Evolutionary conservation across 1,140 invertebrate genomes (phyloP).

Genomic region (Lucilia cuprina): DNA sequence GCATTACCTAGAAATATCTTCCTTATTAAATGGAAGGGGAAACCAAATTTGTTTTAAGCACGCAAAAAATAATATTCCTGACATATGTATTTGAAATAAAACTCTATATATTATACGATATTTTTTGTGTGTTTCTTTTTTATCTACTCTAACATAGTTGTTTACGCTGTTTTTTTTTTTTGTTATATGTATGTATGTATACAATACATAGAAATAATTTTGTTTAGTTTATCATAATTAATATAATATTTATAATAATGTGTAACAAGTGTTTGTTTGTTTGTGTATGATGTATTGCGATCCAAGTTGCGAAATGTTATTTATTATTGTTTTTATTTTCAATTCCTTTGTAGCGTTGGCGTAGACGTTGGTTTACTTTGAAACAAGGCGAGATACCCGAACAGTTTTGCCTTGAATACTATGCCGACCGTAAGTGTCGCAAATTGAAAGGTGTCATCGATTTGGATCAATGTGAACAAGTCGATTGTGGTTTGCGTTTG

Average conservation of each 20-base stretch:
- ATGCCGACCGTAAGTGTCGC: slow-evolving; percentile 83
- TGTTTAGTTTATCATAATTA: neutral
- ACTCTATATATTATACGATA: neutral
- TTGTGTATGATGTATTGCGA: neutral
- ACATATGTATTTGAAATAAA: neutral
- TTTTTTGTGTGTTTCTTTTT: neutral
- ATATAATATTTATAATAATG: neutral
- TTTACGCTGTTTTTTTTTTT: neutral
- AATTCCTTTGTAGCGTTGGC: slow-evolving; percentile 79
- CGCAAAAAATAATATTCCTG: no score
- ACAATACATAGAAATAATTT: neutral
- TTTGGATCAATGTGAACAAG: slow-evolving; percentile 94
- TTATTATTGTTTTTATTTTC: slow-evolving; percentile 26
- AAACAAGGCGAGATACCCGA: slow-evolving; percentile 89
- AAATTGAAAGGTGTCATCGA: slow-evolving; percentile 91
- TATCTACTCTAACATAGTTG: neutral
- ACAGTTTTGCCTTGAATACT: slow-evolving; percentile 94
- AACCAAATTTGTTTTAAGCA: no score
- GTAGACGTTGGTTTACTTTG: slow-evolving; percentile 90
- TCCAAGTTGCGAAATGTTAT: neutral
- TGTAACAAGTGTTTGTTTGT: neutral
- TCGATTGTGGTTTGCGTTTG: slow-evolving; percentile 85
- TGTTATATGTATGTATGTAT: neutral
- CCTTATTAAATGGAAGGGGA: no score
- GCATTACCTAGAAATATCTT: no score